A percentile compares a stretch with the other conserved stretches of the same genome.
Conservation (phyloP, 2,113 vertebrate genomes). For the Coptodon bakossiorum region DNA sequence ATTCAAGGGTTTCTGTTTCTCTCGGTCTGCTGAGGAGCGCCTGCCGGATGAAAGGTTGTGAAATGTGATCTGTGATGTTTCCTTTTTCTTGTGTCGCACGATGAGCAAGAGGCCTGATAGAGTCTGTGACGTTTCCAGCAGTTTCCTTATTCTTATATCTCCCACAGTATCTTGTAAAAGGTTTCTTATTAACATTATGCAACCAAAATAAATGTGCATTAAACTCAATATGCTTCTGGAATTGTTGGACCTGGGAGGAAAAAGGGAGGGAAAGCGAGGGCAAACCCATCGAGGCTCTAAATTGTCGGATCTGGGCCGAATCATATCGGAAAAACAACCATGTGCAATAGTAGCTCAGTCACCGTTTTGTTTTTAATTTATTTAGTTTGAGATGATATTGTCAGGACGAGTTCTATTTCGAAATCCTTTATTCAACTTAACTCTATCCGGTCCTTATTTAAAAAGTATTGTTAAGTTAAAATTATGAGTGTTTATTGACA, state of each 20-base stretch:
- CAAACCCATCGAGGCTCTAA: constrained; percentile 16
- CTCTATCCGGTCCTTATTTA: constrained; percentile 72
- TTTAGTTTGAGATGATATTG: constrained; percentile 68
- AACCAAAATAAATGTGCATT: constrained; percentile 84
- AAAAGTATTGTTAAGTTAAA: constrained; percentile 75
- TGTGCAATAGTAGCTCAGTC: constrained; percentile 77
- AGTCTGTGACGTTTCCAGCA: constrained; percentile 56
- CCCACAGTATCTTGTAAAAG: constrained; percentile 73
- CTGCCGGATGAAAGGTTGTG: constrained; percentile 37
- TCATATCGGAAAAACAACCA: constrained; percentile 60
- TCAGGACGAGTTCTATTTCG: constrained; percentile 51
- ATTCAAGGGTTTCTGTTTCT: constrained; percentile 16
- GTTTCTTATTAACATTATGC: constrained; percentile 77
- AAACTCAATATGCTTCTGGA: constrained; percentile 67
- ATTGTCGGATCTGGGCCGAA: constrained; percentile 51
- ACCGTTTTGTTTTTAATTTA: constrained; percentile 65
- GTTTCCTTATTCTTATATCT: constrained; percentile 72
- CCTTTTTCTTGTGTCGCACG: constrained; percentile 57
- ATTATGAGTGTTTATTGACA: constrained; percentile 73
- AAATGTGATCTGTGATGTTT: constrained; percentile 50
- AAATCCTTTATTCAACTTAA: constrained; percentile 56
- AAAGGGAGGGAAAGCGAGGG: not conserved
- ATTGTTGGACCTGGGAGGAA: constrained; percentile 20
- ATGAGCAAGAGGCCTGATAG: constrained; percentile 49
- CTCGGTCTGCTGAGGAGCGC: constrained; percentile 46